Evolutionary conservation across 2,797 vertebrate genomes (phyloP), one percentile per base, ranked within the genome.

Genomic region (Gorsachius magnificus): DNA sequence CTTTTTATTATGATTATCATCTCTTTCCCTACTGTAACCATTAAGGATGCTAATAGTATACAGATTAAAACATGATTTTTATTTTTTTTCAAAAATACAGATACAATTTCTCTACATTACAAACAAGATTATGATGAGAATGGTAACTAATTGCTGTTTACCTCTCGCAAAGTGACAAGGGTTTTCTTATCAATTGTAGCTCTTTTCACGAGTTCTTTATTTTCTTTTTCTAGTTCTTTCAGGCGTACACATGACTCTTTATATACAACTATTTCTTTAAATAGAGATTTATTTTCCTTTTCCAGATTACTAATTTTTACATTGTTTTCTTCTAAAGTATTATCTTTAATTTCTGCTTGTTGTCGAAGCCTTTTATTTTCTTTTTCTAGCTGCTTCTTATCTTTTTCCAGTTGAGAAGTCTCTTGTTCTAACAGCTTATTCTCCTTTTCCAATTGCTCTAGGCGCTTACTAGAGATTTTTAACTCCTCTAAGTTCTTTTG

Each of bases 331-430:
- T 99, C 99, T 95, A 99, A 97, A 28, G 98, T 99, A 78, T 98
- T 98, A 96, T 99, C 99, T 60, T 99, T 99, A 97, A 99, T 99
- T 98, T 99, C 99, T 6, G 99, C 99, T 97, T 99, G 99, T 78
- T 99, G 99, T 68, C 99, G 97, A 83, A 99, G 98, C 36, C 99
- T 98, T 96, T 99, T 99, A 88, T 99, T 99, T 97, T 99, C 99
- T 83, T 99, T 99, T 95, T 99, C 99, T 69, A 99, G 98, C 70
- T 99, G 99, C 64, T 99, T 99, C 97, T 99, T 99, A 98, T 99
- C 99, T 94, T 99, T 99, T 96, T 99, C 99, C 60, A 99, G 95
- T 95, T 99, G 99, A 45, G 99, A 99, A 81, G 98, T 99, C 96
- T 99, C 99, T 94, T 99, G 99, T 87, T 99, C 99, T 96, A 99